These are phyloP conservation scores for Volucella zonaria DNA, from an alignment of 2,888 invertebrate genomes.

Conservation along the genomic window DNA sequence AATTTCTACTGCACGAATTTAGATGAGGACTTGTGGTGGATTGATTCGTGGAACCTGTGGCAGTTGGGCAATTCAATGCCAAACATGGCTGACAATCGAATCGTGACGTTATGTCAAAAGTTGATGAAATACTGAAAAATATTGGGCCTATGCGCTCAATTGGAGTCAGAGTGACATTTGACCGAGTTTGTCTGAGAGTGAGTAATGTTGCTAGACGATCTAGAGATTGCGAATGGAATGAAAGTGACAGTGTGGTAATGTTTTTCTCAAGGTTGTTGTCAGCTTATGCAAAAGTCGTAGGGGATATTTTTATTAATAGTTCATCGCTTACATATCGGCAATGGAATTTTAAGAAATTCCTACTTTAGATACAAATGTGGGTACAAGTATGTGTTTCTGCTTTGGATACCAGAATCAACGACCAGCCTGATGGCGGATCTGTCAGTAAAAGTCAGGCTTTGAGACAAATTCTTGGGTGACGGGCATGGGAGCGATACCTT, in stretches of 20 bases:
- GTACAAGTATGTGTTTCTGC: neutral
- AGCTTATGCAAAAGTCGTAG: constrained; percentile 30
- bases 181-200: constrained; percentile 42
- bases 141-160: constrained; percentile 24
- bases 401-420: constrained; percentile 16
- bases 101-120: constrained; percentile 62
- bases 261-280: constrained; percentile 46
- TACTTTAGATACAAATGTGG: neutral
- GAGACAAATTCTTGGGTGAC: no score
- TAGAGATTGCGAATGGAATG: neutral
- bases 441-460: no score
- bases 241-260: constrained; percentile 23
- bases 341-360: constrained; percentile 25
- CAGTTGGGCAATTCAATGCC: constrained; percentile 61
- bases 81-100: constrained; percentile 19
- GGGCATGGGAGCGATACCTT: no score
- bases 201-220: constrained; percentile 5
- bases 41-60: constrained; percentile 29
- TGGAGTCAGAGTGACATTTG: constrained; percentile 55
- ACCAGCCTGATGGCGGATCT: neutral
- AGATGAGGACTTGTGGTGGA: constrained; percentile 38
- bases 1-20: constrained; percentile 31
- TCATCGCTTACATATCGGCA: constrained; percentile 2
- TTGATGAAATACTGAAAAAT: constrained; percentile 37
- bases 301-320: constrained; percentile 8